phyloP scores from a whole-genome alignment of 2,113 vertebrate species.

The Etia nguti region DNA sequence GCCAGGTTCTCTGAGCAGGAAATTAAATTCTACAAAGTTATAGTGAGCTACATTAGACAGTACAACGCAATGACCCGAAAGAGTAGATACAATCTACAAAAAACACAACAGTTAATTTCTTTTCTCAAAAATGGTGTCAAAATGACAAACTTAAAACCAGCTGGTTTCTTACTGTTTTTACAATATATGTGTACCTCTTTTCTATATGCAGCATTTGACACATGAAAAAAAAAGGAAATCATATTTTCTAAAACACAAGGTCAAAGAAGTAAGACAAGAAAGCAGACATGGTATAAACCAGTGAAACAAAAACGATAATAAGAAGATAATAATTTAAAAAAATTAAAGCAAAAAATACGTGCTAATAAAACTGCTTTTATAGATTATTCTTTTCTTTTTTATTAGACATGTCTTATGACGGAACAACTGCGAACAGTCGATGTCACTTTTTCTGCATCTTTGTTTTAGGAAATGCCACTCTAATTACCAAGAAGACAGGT shows the following conservation, averaged over 20 bases:
- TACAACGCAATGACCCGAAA: background rate
- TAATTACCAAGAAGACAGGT: background rate
- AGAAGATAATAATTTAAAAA: background rate
- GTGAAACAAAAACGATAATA: background rate
- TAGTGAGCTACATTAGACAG: background rate
- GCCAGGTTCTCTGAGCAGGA: conserved; percentile 11
- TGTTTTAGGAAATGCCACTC: background rate
- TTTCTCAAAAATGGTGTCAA: background rate
- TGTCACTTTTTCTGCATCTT: background rate
- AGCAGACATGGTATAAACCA: background rate
- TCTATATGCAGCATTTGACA: background rate
- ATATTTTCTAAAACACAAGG: background rate
- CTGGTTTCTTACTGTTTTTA: background rate
- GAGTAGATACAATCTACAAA: background rate
- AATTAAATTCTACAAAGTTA: conserved; percentile 22
- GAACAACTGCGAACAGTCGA: background rate
- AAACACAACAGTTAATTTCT: background rate
- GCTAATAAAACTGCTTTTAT: background rate
- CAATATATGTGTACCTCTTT: background rate
- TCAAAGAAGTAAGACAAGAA: background rate
- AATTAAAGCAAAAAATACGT: background rate
- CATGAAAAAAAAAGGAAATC: background rate
- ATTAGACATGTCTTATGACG: background rate
- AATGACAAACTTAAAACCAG: background rate
- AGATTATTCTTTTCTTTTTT: background rate